phyloP scores from a whole-genome alignment of 2,888 invertebrate genomes.

The Trissonchulus latispiculum region DNA sequence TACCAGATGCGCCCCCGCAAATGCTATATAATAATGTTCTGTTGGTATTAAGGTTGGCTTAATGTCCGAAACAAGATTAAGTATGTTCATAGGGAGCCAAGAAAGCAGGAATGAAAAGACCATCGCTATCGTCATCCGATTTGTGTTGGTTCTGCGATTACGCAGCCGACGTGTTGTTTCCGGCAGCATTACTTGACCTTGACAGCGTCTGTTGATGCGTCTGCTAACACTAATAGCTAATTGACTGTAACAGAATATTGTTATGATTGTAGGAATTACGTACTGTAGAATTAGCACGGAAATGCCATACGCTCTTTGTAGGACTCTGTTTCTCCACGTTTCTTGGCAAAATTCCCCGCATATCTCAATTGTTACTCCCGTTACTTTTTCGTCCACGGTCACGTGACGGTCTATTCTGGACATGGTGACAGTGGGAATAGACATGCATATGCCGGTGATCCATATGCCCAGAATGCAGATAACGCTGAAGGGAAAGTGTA shows the following conservation, averaged over 20 bases:
- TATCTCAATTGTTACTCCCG: not conserved
- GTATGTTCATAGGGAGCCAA: slow-evolving; percentile 12
- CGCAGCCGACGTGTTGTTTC: not conserved
- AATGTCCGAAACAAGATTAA: slow-evolving; percentile 1
- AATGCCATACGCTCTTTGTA: not conserved
- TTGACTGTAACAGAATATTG: slow-evolving; percentile 5
- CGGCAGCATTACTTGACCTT: not conserved
- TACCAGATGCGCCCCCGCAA: slow-evolving; percentile 11
- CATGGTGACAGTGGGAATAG: not conserved
- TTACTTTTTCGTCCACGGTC: not conserved
- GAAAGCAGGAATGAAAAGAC: slow-evolving; percentile 4
- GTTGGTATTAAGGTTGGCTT: too few relatives aligned
- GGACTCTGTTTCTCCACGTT: not conserved
- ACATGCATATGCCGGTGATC: not conserved
- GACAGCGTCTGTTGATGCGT: not conserved
- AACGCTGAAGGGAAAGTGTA: not conserved
- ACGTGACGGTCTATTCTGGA: not conserved
- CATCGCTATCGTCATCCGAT: slow-evolving; percentile 16
- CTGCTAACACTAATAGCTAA: not conserved
- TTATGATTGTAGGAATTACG: slow-evolving; percentile 7
- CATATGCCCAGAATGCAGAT: not conserved
- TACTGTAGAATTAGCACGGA: slow-evolving; percentile 1
- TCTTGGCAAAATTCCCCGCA: slow-evolving; percentile 18
- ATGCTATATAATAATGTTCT: slow-evolving; percentile 1
- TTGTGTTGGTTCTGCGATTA: not conserved